phyloP scores from a whole-genome alignment of 2,888 invertebrate genomes.

The Ophion ellenae region DNA sequence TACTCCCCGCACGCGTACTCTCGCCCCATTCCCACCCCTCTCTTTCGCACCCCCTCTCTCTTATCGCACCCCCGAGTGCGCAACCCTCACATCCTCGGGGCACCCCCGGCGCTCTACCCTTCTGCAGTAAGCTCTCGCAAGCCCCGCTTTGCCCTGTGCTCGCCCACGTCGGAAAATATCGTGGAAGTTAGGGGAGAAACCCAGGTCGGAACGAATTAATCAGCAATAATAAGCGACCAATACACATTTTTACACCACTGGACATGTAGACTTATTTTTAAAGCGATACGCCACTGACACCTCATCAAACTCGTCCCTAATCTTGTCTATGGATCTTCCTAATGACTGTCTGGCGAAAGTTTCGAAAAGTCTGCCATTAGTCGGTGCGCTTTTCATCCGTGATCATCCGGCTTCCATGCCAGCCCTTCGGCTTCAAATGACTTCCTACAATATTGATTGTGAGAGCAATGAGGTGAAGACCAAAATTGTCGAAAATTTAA shows the following conservation, averaged over 20 bases:
- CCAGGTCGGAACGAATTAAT: background rate
- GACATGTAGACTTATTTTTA: background rate
- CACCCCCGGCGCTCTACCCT: constrained; percentile 56
- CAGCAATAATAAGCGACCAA: background rate
- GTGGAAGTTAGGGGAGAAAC: background rate
- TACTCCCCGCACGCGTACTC: constrained; percentile 39
- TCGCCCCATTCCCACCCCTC: constrained; percentile 39
- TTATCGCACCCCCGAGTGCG: constrained; percentile 49
- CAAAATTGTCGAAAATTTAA: no score
- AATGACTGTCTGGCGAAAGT: background rate
- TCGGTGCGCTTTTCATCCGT: background rate
- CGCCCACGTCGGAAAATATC: constrained; percentile 14
- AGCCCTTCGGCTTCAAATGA: no score
- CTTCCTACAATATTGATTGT: no score
- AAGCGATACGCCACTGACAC: background rate
- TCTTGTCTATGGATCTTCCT: background rate
- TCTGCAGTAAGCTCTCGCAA: constrained; percentile 60
- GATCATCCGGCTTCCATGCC: background rate
- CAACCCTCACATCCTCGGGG: constrained; percentile 43
- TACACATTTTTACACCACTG: background rate
- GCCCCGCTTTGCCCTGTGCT: constrained; percentile 66
- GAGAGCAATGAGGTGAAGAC: no score
- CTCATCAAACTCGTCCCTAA: background rate
- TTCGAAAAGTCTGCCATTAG: background rate
- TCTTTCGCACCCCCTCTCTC: constrained; percentile 47